Evolutionary conservation across 2,797 vertebrate species (phyloP), one percentile per base, ranked within the genome.

Genomic region (Thripadectes ignobilis): DNA sequence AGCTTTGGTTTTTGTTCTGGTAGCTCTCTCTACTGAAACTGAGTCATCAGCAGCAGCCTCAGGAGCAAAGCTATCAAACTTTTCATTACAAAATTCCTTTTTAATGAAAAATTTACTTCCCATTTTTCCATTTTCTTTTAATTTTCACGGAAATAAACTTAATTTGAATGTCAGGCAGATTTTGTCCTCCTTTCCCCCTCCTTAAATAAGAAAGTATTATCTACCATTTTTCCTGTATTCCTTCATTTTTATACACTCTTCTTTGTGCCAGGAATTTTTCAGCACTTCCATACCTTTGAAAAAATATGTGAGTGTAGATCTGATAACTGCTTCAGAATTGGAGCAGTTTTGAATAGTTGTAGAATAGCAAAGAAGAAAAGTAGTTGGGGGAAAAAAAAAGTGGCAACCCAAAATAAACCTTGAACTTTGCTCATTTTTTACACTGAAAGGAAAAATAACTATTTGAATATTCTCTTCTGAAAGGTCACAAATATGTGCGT

Each of bases 401-500:
- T 3, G 12, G 0, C 6, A 89, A 48, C 43, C 55, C 48, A 62
- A 91, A 89, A 57, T 63, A 93, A 88, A 78, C 43, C 36, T 58
- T 90, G 65, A 80, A 90, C n/a, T 79, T 83, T 48, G 23, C 43
- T 94, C 16, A 48, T 88, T 76, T 94, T 93, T 86, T 76, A 48
- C 11, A 90, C 12, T 82, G 14, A 69, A 43, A 73, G 69, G 67
- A 84, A 93, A 94, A 92, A 86, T 24, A 89, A 24, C n/a, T 73
- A 17, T 77, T 75, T 81, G 69, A 91, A 51, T 90, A 85, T 52
- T 84, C 34, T 91, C 49, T 92, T 93, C 67, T 66, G 32, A 96
- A 94, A 94, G 81, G 91, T 92, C 91, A 92, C 36, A 87, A 94
- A 93, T 20, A 59, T 12, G 38, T 68, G 39, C n/a, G 32, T 81